A percentile compares a stretch with the other conserved stretches of the same genome.
Conservation (phyloP, 2,888 invertebrate species). For the Cybosia mesomella region DNA sequence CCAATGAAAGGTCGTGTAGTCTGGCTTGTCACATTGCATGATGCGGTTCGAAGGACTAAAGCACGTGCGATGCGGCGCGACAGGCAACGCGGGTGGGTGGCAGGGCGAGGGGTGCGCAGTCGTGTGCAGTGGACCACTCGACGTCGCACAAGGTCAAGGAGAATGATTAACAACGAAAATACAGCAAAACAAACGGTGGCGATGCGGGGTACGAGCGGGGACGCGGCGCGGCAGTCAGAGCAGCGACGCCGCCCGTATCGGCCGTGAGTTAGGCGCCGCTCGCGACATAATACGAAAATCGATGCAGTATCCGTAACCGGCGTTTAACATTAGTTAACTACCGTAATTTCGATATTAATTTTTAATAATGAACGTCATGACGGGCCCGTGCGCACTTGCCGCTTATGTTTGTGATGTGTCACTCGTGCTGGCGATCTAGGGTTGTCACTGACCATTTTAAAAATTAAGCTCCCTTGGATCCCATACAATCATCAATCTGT, state of each 20-base stretch:
- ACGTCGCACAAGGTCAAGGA: constrained; percentile 87
- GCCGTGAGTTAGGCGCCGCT: constrained; percentile 78
- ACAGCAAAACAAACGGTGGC: constrained; percentile 86
- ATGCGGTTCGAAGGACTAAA: constrained; percentile 59
- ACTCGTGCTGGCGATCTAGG: constrained; percentile 58
- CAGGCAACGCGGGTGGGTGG: constrained; percentile 74
- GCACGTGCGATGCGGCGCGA: constrained; percentile 82
- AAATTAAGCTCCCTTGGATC: constrained; percentile 59
- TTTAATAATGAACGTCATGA: constrained; percentile 68
- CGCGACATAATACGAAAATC: constrained; percentile 84
- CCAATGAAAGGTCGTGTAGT: constrained; percentile 54
- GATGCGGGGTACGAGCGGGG: constrained; percentile 75
- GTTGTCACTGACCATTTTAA: constrained; percentile 60
- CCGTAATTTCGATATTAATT: constrained; percentile 71
- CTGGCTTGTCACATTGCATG: constrained; percentile 55
- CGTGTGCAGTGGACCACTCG: constrained; percentile 87
- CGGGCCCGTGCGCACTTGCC: constrained; percentile 66
- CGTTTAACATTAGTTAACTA: constrained; percentile 69
- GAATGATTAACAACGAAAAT: constrained; percentile 88
- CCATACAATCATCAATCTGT: constrained; percentile 46
- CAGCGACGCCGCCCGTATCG: constrained; percentile 81
- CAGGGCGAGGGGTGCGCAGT: constrained; percentile 82
- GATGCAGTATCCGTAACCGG: constrained; percentile 84
- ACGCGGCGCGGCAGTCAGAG: constrained; percentile 80
- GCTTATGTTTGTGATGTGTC: constrained; percentile 71